Evolutionary conservation across 2,797 vertebrate species (phyloP), one percentile per base, ranked within the genome.

Genomic region (Choloepus didactylus): DNA sequence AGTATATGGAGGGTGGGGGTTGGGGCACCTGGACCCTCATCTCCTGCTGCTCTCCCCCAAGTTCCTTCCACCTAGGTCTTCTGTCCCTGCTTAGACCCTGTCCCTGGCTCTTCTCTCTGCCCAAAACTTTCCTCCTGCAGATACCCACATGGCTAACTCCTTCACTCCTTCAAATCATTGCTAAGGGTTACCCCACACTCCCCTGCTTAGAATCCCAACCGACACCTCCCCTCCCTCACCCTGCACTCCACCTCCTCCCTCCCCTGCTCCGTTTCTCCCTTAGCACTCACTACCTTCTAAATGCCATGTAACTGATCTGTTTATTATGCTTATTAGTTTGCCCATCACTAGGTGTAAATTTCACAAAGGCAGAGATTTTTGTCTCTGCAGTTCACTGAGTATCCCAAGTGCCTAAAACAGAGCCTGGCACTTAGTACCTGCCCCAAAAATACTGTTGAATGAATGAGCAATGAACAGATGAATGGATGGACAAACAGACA

Each of bases 271-370:
- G 18, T 29, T 72, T 67, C 12, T 14, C 3, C 46, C 46, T 23
- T 1, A 23, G 2, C 51, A 60, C 44, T 23, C 44, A 31, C 46
- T 25, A 15, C 7, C 49, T 93, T 46, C 35, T 38, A 8, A 44
- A 44, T 6, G 31, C 19, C 8, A 0, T 0, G 4, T 5, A 27
- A 73, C 2, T 35, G 38, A 12, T 67, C 38, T 21, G 51, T 29
- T n/a, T 29, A 9, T 38, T 14, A 0, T 29, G 18, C 12, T n/a
- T 35, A 9, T 0, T 18, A 19, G 18, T 21, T 18, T 18, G 54
- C 46, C 27, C 23, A 11, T 46, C 12, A 2, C 19, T 12, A 67
- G 49, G n/a, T 29, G 2, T 16, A 64, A 54, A 19, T 18, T 31
- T 35, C 41, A n/a, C 0, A 15, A 75, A 41, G 25, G 31, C 12